Evolutionary conservation across 2,888 invertebrate genomes (phyloP), one percentile per base, ranked within the genome.

Genomic region (Parnassius apollo): DNA sequence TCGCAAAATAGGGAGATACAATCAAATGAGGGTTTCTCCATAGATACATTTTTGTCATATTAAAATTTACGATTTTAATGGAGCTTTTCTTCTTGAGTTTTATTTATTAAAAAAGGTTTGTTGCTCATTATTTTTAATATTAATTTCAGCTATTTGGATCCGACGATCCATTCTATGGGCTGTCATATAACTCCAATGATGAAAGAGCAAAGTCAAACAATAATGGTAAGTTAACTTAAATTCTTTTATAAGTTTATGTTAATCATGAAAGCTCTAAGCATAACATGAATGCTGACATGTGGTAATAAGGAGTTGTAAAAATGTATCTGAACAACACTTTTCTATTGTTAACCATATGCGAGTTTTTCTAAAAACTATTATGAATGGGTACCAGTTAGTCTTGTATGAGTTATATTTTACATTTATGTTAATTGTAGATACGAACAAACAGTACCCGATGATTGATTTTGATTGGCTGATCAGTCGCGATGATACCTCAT

Each of bases 381-480:
- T 64, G 35, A n/a, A n/a, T 44, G 60, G 57, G 22, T 35, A 53
- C 45, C 50, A 61, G 50, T 22, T 22, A 56, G 51, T 54, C 58
- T 54, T 57, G 48, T 57, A 45, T 64, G 67, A 78, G 82, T 77
- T 85, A 77, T 79, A 75, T 82, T 82, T 83, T 80, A 86, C 76
- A 70, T 88, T 87, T 90, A 80, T 90, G 77, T 90, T 91, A 89
- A 90, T 91, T 92, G 83, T 92, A 92, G 91, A 92, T 92, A 83
- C 91, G 85, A 84, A 86, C 75, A 91, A 92, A 91, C 89, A 91
- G 82, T 88, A 85, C 86, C 91, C 91, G 89, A 91, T 91, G 91
- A 85, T 92, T 88, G 91, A 92, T 91, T 92, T 91, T 89, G 91
- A 92, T 90, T 92, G 91, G 91, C 91, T 92, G 86, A 83, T 91